These are phyloP conservation scores for Netelia melanura DNA, from an alignment of 2,888 invertebrate genomes.

Conservation along the genomic window DNA sequence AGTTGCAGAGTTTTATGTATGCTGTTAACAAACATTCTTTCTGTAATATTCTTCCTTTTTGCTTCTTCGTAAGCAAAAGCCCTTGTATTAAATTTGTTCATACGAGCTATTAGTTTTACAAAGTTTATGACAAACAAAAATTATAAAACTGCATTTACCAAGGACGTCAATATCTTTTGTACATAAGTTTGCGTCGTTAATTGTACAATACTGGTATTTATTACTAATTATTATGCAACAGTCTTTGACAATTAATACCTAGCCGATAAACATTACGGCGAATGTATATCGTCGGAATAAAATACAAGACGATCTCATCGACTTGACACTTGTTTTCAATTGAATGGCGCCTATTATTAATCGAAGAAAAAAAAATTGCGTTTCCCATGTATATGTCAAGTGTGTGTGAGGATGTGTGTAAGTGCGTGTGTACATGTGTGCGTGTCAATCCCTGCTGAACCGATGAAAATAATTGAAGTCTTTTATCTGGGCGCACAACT, in stretches of 20 bases:
- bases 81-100: not conserved
- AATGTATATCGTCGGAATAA: conserved; percentile 16
- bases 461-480: conserved; percentile 10
- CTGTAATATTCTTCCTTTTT: not conserved
- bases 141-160: conserved; percentile 12
- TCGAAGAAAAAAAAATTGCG: conserved; percentile 11
- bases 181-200: conserved; percentile 70
- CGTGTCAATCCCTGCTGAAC: not conserved
- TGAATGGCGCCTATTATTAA: conserved; percentile 39
- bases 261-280: conserved; percentile 62
- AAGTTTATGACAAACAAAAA: not conserved
- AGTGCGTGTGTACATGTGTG: too few species aligned
- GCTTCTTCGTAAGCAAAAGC: not conserved
- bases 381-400: not conserved
- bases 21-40: not conserved
- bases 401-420: conserved; percentile 8
- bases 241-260: conserved; percentile 72
- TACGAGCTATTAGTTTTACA: not conserved
- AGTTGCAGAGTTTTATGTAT: not conserved
- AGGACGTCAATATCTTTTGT: conserved; percentile 60
- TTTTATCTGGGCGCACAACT: conserved; percentile 70
- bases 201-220: conserved; percentile 69
- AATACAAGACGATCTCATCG: conserved; percentile 50
- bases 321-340: conserved; percentile 25
- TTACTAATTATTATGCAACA: conserved; percentile 70